Evolutionary conservation across 2,888 invertebrate species (phyloP), one percentile per base, ranked within the genome.

Genomic region (Lamproptera curius): DNA sequence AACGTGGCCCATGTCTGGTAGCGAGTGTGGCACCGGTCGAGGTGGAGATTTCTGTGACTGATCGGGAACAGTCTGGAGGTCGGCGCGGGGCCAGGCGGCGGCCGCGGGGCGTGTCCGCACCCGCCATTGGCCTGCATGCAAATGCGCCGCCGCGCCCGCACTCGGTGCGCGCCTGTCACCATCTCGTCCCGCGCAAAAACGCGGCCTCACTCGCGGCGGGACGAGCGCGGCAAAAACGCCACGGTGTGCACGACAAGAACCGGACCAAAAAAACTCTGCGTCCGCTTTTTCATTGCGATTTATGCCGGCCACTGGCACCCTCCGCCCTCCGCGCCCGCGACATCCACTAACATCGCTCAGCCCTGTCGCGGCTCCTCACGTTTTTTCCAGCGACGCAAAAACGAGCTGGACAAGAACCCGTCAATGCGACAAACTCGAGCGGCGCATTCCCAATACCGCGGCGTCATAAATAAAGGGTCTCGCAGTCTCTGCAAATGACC

Each of bases 221-320:
- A 71, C 74, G 65, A 62, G 71, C 60, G 51, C 56, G 59, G 46
- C 68, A 80, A 84, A 85, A 86, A 85, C 3, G 80, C 78, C 53
- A 52, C 76, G 75, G 81, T 79, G 71, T 73, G 73, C 76, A 78
- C 73, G 79, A 85, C 80, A 79, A 84, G 81, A 82, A 80, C 70
- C 67, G 57, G 69, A n/a, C n/a, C n/a, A 75, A 83, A 80, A 85
- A 85, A 85, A 63, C 60, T 2, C 28, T 2, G 6, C 9, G 28
- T 2, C 56, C 55, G 71, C 74, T 86, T 86, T 85, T 86, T 84
- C 67, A 67, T 57, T 54, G 62, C 66, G 73, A 82, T 80, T 83
- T 75, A 81, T 82, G 50, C 53, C 55, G 45, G 31, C 14, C 23
- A 26, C 36, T 43, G 48, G 23, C 45, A 52, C 57, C 48, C 56